Conservation (phyloP, 2,888 invertebrate genomes). For the Pterostichus niger region DNA sequence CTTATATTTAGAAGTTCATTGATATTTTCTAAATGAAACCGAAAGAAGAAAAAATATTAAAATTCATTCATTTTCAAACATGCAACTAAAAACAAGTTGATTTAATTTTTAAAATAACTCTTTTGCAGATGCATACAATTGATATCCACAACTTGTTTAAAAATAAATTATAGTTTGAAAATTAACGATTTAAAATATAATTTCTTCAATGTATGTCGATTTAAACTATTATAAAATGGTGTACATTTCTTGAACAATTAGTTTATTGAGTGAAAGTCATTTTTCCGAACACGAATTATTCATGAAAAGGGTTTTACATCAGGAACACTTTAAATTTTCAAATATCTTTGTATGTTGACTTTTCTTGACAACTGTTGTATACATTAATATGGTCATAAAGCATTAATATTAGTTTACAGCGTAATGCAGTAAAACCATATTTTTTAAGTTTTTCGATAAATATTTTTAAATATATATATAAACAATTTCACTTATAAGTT, state of each 20-base stretch:
- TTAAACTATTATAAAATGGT: constrained; percentile 38
- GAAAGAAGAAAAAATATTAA: constrained; percentile 13
- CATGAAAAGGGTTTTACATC: constrained; percentile 2
- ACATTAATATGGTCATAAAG: constrained; percentile 12
- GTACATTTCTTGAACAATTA: constrained; percentile 31
- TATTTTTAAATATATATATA: constrained; percentile 8
- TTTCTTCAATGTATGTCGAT: constrained; percentile 10
- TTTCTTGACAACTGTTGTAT: constrained; percentile 17
- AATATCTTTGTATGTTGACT: neutral
- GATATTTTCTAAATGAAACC: constrained; percentile 52
- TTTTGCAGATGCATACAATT: neutral
- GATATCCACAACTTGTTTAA: too few species aligned
- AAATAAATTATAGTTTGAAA: constrained; percentile 14
- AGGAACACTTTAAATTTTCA: constrained; percentile 11
- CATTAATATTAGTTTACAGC: constrained; percentile 1
- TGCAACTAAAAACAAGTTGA: neutral
- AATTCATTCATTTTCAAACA: constrained; percentile 41
- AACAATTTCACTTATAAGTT: constrained; percentile 24
- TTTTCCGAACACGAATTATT: constrained; percentile 12
- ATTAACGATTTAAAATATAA: neutral
- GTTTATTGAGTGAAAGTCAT: constrained; percentile 18
- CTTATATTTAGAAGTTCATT: constrained; percentile 51
- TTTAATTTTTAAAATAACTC: neutral
- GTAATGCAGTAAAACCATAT: constrained; percentile 18
- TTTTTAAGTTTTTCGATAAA: constrained; percentile 7